phyloP scores from a whole-genome alignment of 2,113 vertebrate species.

The Benitochromis conjunctus region DNA sequence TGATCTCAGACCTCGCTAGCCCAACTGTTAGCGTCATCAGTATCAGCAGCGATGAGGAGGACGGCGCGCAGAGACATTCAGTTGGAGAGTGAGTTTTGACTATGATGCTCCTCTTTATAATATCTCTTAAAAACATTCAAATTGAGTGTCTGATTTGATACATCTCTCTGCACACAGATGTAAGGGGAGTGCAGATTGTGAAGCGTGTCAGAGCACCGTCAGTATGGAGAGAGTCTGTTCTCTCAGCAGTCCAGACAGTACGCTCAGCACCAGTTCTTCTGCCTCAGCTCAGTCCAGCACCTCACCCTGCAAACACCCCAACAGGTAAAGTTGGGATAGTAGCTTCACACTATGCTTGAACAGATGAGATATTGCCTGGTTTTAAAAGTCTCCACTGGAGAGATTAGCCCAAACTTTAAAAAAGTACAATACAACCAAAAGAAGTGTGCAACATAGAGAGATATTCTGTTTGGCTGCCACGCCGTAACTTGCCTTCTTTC shows the following conservation, averaged over 20 bases:
- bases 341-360: neutral
- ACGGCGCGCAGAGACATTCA: slow-evolving; percentile 75
- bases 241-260: slow-evolving; percentile 94
- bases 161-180: slow-evolving; percentile 74
- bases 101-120: neutral
- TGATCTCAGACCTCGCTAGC: slow-evolving; percentile 85
- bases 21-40: slow-evolving; percentile 92
- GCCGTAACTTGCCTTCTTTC: neutral
- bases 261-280: slow-evolving; percentile 90
- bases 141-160: neutral
- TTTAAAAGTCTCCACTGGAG: neutral
- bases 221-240: slow-evolving; percentile 94
- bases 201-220: slow-evolving; percentile 94
- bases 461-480: neutral
- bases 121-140: neutral
- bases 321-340: slow-evolving; percentile 75
- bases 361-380: neutral
- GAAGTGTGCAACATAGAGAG: neutral
- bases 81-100: slow-evolving; percentile 81
- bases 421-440: neutral
- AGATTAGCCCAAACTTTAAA: neutral
- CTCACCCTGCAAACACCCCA: slow-evolving; percentile 90
- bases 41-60: slow-evolving; percentile 94
- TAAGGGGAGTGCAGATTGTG: slow-evolving; percentile 89
- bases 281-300: slow-evolving; percentile 85